Conservation (phyloP, 2,888 invertebrate species). For the Coleophora flavipennella region DNA sequence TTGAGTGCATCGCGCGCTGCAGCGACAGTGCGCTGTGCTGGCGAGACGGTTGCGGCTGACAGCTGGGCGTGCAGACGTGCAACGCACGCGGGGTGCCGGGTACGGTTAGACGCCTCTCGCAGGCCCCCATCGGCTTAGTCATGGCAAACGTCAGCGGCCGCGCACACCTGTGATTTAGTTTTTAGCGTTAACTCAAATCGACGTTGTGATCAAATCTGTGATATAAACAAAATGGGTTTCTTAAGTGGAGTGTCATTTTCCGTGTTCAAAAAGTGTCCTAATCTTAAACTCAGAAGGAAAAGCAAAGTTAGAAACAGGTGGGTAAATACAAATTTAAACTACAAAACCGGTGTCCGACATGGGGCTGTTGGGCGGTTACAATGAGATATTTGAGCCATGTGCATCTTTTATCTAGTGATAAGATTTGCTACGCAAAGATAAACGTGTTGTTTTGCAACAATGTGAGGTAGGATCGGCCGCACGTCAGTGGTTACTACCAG, state of each 20-base stretch:
- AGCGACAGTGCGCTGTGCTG: too few relatives aligned
- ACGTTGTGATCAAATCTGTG: slow-evolving; percentile 38
- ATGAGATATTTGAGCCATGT: background rate
- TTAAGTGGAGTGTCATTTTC: slow-evolving; percentile 48
- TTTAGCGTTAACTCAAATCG: slow-evolving; percentile 5
- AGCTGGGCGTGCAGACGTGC: slow-evolving; percentile 10
- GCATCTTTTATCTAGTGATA: slow-evolving; percentile 12
- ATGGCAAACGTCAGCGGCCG: slow-evolving; percentile 35
- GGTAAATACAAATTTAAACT: too few relatives aligned
- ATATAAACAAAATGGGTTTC: slow-evolving; percentile 46
- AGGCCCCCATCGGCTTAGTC: slow-evolving; percentile 36
- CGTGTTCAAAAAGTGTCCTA: slow-evolving; percentile 60
- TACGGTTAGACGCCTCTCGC: slow-evolving; percentile 21
- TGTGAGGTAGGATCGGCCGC: too few relatives aligned
- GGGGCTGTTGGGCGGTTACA: slow-evolving; percentile 4
- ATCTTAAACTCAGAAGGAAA: slow-evolving; percentile 42
- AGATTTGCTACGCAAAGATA: background rate
- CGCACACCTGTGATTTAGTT: slow-evolving; percentile 26
- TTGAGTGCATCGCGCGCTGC: too few relatives aligned
- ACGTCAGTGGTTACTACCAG: too few relatives aligned
- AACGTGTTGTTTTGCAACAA: too few relatives aligned
- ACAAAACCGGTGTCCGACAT: slow-evolving; percentile 8
- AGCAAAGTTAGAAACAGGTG: slow-evolving; percentile 36
- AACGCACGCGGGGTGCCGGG: slow-evolving; percentile 32
- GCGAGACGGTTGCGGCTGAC: background rate